Base-by-base conservation (phyloP, 2,113 vertebrate species). In the Melierax canorus region DNA sequence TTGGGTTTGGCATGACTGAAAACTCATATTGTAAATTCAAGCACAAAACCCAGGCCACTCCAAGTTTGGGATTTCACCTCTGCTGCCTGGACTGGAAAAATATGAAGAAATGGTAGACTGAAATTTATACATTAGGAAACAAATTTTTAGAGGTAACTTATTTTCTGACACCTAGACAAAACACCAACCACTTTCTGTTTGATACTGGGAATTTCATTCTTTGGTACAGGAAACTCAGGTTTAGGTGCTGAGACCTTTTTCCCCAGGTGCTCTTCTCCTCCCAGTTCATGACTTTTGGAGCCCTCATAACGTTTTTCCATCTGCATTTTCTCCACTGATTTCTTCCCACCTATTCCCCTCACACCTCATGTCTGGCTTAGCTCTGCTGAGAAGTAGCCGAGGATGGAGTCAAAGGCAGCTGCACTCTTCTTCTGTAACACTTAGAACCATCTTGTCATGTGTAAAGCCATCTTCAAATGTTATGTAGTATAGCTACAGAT, bases 371-470 rank as follows among this genome's bases (percentile, higher is more conserved):
- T 62, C 55, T 92, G 79, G 32, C 51, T 86, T 50, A 81, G 60
- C 14, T 92, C 60, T 88, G 46, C 64, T 67, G 39, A 90, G 66
- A 94, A 93, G 51, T 50, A 92, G 73, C 64, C 87, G 48, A 90
- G 55, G 50, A 86, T 77, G 56, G 38, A 86, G 63, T 91, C 67
- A 96, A 95, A 94, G 66, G 51, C 68, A 96, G 29, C 64, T 88
- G 39, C 73, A 67, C 12, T 84, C 24, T 81, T 43, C 50, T 46
- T 73, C 90, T 60, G 12, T 64, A 88, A 68, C 48, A 45, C 66
- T 92, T 86, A 80, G 48, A 83, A 48, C 17, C 64, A 86, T 41
- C 64, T 73, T 80, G 34, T 60, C 10, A 0, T 53, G 7, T 51
- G 48, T 5, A 69, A 21, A 94, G 24, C 12, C 32, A 76, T 88